Percentiles rank a stretch among this genome's conserved stretches.
phyloP scores from a whole-genome alignment of 2,888 invertebrate species.

The Pherbina coryleti region DNA sequence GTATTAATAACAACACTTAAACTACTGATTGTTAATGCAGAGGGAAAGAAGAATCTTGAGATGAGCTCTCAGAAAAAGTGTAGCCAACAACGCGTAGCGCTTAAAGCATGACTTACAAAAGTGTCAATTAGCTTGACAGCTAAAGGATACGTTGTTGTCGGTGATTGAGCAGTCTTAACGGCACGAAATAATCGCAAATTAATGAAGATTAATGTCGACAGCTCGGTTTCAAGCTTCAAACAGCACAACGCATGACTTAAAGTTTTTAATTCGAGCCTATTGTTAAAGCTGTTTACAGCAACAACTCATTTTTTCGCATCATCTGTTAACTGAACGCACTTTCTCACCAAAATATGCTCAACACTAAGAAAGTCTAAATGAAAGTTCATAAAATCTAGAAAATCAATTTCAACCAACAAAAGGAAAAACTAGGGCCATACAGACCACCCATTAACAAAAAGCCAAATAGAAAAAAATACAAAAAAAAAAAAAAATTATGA shows the following conservation, averaged over 20 bases:
- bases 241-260: too few species aligned
- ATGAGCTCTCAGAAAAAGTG: not conserved
- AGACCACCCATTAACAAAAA: conserved; percentile 1
- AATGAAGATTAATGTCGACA: conserved; percentile 15
- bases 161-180: not conserved
- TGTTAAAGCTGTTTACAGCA: too few species aligned
- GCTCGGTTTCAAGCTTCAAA: not conserved
- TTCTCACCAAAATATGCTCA: too few species aligned
- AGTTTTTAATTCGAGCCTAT: too few species aligned
- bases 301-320: too few species aligned
- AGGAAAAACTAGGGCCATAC: conserved; percentile 27
- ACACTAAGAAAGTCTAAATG: not conserved
- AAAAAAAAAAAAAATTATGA: not conserved
- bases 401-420: conserved; percentile 18
- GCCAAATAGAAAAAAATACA: not conserved
- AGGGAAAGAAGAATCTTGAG: not conserved
- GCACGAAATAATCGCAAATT: conserved; percentile 4
- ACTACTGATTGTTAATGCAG: not conserved
- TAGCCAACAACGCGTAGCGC: not conserved
- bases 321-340: too few species aligned
- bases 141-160: conserved; percentile 4
- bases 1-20: conserved; percentile 7
- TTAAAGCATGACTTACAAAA: conserved; percentile 11
- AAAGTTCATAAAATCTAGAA: not conserved
- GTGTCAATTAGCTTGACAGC: conserved; percentile 28